These are phyloP conservation scores for Neoaliturus tenellus DNA, from an alignment of 2,888 invertebrate species.

Conservation along the genomic window DNA sequence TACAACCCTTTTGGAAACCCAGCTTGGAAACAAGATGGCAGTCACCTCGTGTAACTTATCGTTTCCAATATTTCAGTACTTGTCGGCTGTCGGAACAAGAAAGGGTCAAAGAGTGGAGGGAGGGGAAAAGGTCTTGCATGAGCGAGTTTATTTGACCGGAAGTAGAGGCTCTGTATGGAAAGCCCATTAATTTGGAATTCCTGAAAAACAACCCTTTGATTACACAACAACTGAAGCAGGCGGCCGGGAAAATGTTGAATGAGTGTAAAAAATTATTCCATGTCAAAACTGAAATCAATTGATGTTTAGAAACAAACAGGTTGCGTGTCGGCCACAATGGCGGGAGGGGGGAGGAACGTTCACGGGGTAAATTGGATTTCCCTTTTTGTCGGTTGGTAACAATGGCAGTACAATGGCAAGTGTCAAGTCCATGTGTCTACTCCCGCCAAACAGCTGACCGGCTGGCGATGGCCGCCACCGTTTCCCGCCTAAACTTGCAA, in stretches of 20 bases:
- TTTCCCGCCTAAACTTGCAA: conserved; percentile 22
- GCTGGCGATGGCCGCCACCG: conserved; percentile 2
- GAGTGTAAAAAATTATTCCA: conserved; percentile 58
- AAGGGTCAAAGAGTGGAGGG: conserved; percentile 19
- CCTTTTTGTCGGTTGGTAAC: conserved; percentile 60
- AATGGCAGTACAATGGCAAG: conserved; percentile 56
- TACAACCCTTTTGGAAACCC: background rate
- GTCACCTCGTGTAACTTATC: background rate
- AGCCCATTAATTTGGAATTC: conserved; percentile 58
- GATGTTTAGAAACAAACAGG: conserved; percentile 58
- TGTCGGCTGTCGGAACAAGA: conserved; percentile 37
- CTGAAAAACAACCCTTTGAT: conserved; percentile 59
- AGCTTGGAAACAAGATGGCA: background rate
- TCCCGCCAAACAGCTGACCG: conserved; percentile 32
- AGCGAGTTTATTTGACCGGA: conserved; percentile 46
- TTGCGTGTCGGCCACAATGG: conserved; percentile 57
- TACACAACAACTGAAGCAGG: background rate
- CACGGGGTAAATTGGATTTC: conserved; percentile 66
- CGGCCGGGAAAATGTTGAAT: conserved; percentile 37
- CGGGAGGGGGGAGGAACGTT: conserved; percentile 70
- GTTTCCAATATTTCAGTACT: conserved; percentile 35
- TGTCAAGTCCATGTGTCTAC: conserved; percentile 55
- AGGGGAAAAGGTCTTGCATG: conserved; percentile 26
- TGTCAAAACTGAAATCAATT: conserved; percentile 60
- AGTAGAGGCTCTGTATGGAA: conserved; percentile 48